These are phyloP conservation scores for Sebastes oblongus DNA, from an alignment of 2,797 vertebrate species.

Conservation along the genomic window DNA sequence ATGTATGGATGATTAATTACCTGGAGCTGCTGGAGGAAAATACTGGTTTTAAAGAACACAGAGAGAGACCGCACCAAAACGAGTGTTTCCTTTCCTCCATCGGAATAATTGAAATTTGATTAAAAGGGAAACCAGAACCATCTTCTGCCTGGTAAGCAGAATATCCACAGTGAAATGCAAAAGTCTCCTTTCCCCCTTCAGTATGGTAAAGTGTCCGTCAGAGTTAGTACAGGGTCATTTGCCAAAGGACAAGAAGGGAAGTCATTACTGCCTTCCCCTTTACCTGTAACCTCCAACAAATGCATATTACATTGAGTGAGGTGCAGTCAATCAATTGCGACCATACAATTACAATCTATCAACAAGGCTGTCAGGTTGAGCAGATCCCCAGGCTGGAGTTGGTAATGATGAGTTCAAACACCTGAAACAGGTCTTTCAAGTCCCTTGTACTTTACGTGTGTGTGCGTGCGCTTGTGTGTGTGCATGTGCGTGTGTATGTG, in stretches of 20 bases:
- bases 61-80: constrained; percentile 64
- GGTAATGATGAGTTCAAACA: constrained; percentile 84
- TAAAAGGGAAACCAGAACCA: constrained; percentile 75
- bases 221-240: constrained; percentile 72
- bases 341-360: constrained; percentile 79
- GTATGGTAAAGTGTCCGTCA: constrained; percentile 69
- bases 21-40: constrained; percentile 76
- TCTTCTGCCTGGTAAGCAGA: constrained; percentile 79
- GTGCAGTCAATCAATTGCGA: constrained; percentile 77
- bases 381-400: constrained; percentile 78
- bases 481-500: background rate
- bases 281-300: constrained; percentile 80
- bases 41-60: constrained; percentile 78
- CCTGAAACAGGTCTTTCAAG: constrained; percentile 79
- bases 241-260: constrained; percentile 77
- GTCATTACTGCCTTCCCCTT: constrained; percentile 72
- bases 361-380: constrained; percentile 77
- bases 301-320: constrained; percentile 76
- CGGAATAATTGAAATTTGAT: constrained; percentile 84
- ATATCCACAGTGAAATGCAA: constrained; percentile 73
- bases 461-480: background rate
- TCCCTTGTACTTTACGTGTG: constrained; percentile 42
- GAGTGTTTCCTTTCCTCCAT: constrained; percentile 66
- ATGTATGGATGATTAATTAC: constrained; percentile 85
- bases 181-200: constrained; percentile 67